Conservation (phyloP, 2,888 invertebrate species). For the Lasius fuliginosus region DNA sequence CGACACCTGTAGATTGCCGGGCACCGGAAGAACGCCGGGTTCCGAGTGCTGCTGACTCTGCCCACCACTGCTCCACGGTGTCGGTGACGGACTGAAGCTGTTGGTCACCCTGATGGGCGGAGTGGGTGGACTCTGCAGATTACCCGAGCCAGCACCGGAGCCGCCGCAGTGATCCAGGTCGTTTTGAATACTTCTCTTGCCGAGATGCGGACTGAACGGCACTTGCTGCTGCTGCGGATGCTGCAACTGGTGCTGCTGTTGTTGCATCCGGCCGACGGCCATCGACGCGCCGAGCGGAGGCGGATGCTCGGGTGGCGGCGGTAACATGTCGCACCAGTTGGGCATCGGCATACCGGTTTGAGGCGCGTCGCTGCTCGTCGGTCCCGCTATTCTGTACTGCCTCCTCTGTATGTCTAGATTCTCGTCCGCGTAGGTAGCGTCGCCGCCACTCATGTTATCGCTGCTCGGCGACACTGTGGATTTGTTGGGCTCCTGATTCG, state of each 20-base stretch:
- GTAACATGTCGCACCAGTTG: conserved; percentile 90
- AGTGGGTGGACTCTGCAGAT: conserved; percentile 84
- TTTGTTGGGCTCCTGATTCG: conserved; percentile 84
- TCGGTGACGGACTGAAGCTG: conserved; percentile 79
- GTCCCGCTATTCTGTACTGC: conserved; percentile 65
- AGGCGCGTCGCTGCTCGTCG: conserved; percentile 27
- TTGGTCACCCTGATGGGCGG: conserved; percentile 82
- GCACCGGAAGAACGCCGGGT: conserved; percentile 19
- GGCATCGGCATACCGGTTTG: conserved; percentile 74
- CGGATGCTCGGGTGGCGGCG: conserved; percentile 89
- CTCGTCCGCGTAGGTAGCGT: conserved; percentile 79
- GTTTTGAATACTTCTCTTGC: conserved; percentile 81
- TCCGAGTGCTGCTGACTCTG: conserved; percentile 71
- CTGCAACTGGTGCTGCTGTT: conserved; percentile 70
- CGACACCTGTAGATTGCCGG: conserved; percentile 58
- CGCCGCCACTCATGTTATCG: conserved; percentile 84
- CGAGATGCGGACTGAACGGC: conserved; percentile 83
- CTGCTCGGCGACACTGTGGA: conserved; percentile 85
- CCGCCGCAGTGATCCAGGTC: conserved; percentile 76
- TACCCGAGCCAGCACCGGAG: conserved; percentile 76
- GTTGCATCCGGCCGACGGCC: conserved; percentile 69
- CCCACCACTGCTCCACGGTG: conserved; percentile 80
- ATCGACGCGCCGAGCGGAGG: conserved; percentile 85
- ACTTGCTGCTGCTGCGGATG: conserved; percentile 73
- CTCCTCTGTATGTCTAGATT: conserved; percentile 78